Conservation (phyloP, 1,140 invertebrate species). For the Formica selysi region DNA sequence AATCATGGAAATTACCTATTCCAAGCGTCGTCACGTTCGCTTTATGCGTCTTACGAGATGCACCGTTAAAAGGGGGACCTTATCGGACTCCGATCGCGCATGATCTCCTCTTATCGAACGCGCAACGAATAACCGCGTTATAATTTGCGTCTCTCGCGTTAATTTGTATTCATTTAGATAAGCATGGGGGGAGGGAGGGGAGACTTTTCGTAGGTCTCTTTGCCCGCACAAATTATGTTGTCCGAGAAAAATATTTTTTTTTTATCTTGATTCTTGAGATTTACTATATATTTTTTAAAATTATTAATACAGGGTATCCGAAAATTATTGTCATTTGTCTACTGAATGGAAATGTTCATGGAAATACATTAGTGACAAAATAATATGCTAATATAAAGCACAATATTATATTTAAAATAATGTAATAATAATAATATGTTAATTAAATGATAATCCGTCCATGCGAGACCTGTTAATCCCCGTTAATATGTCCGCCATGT, state of each 20-base stretch:
- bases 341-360: neutral
- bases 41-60: slow-evolving; percentile 41
- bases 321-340: neutral
- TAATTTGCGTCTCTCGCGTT: slow-evolving; percentile 39
- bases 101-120: slow-evolving; percentile 34
- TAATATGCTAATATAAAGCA: neutral
- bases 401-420: neutral
- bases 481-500: slow-evolving; percentile 9
- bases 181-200: neutral
- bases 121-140: neutral
- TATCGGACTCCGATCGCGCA: slow-evolving; percentile 35
- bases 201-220: neutral
- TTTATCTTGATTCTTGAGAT: neutral
- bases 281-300: neutral
- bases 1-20: slow-evolving; percentile 64
- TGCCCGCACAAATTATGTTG: neutral
- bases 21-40: slow-evolving; percentile 35
- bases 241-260: neutral
- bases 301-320: neutral
- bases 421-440: slow-evolving; percentile 16
- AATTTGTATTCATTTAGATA: slow-evolving; percentile 50
- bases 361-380: neutral
- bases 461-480: slow-evolving; percentile 30
- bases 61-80: slow-evolving; percentile 34
- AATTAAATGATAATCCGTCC: slow-evolving; percentile 31